Percentiles rank a stretch among this genome's conserved stretches.
Evolutionary conservation across 1,140 invertebrate species (phyloP).

Genomic region (Ctenoplectra terminalis): DNA sequence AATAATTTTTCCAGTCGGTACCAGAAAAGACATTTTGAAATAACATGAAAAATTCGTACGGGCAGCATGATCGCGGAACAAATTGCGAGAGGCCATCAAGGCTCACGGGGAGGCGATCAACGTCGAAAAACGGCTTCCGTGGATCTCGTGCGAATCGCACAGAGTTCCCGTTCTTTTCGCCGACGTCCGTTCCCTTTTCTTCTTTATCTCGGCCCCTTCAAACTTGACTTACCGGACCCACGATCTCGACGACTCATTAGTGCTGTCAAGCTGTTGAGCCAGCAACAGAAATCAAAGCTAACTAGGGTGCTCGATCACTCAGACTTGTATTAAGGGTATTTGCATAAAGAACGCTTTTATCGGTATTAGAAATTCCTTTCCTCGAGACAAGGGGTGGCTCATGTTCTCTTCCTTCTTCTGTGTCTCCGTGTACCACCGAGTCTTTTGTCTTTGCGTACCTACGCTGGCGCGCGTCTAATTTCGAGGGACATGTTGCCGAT

Average conservation of each 20-base stretch:
- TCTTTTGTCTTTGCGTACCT: background rate
- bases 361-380: conserved; percentile 51
- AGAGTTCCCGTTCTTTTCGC: conserved; percentile 19
- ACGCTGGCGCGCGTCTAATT: conserved; percentile 26
- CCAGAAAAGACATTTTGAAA: too few species aligned
- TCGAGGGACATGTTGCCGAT: conserved; percentile 34
- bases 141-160: conserved; percentile 1
- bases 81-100: background rate
- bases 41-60: background rate
- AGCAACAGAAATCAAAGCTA: conserved; percentile 49
- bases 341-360: conserved; percentile 45
- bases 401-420: background rate
- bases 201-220: conserved; percentile 21
- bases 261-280: conserved; percentile 47
- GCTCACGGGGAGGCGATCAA: background rate
- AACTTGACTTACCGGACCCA: conserved; percentile 37
- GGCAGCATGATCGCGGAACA: background rate
- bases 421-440: background rate
- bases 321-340: conserved; percentile 50
- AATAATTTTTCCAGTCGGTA: too few species aligned
- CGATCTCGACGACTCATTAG: conserved; percentile 51
- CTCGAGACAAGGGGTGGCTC: conserved; percentile 8
- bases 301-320: conserved; percentile 53
- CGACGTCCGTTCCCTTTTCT: background rate
- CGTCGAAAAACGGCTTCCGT: background rate